These are phyloP conservation scores for Lasaia peninsularis DNA, from an alignment of 1,140 invertebrate species.

Conservation along the genomic window DNA sequence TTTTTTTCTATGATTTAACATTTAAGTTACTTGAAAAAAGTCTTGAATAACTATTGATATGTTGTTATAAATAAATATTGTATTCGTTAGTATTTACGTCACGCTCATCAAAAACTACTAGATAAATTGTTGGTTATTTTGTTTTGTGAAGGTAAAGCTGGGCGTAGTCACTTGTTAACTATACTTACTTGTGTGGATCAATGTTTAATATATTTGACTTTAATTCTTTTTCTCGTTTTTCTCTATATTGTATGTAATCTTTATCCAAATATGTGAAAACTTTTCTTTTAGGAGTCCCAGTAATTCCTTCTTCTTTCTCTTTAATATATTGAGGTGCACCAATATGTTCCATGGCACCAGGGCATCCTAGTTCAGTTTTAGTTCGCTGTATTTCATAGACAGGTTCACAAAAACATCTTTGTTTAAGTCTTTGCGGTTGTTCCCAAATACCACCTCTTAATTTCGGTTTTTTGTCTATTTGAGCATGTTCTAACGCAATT, in stretches of 20 bases:
- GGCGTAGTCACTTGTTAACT: too few species aligned
- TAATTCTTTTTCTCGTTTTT: slow-evolving; percentile 42
- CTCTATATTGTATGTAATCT: slow-evolving; percentile 43
- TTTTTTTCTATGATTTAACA: too few species aligned
- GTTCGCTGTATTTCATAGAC: slow-evolving; percentile 45
- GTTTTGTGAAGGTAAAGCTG: too few species aligned
- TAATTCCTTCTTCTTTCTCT: slow-evolving; percentile 52
- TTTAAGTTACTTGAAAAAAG: too few species aligned
- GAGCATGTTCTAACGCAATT: slow-evolving; percentile 48
- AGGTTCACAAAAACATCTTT: slow-evolving; percentile 46
- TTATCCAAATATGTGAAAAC: slow-evolving; percentile 36
- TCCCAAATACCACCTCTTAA: slow-evolving; percentile 50
- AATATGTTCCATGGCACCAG: slow-evolving; percentile 54
- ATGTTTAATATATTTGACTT: slow-evolving; percentile 45
- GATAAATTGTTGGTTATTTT: too few species aligned
- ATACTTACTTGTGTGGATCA: slow-evolving; percentile 50
- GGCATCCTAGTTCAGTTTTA: slow-evolving; percentile 43
- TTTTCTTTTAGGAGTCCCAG: slow-evolving; percentile 33
- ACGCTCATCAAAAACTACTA: too few species aligned
- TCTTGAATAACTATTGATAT: too few species aligned
- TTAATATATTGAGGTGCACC: slow-evolving; percentile 58
- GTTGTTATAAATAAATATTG: too few species aligned
- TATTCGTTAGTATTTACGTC: too few species aligned
- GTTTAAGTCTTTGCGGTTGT: slow-evolving; percentile 49
- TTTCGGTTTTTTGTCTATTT: slow-evolving; percentile 42